phyloP scores from a whole-genome alignment of 1,140 invertebrate species.

The Zaprionus ornatus region DNA sequence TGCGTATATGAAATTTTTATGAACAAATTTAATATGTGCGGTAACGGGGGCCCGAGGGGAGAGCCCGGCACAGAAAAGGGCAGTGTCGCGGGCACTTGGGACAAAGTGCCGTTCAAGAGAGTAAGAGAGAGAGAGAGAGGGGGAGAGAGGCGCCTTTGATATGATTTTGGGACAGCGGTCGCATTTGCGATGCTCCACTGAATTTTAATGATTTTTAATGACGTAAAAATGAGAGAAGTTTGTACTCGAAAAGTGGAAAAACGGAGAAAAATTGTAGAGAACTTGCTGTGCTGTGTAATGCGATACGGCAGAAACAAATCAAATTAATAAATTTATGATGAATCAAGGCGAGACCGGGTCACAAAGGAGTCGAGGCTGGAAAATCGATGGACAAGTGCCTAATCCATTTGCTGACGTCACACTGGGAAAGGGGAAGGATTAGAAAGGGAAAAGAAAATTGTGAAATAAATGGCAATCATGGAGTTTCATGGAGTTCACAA shows the following conservation, averaged over 20 bases:
- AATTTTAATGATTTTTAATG: slow-evolving; percentile 76
- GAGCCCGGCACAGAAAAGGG: background rate
- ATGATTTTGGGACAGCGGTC: slow-evolving; percentile 57
- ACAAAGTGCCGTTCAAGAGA: slow-evolving; percentile 39
- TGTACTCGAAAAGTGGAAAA: slow-evolving; percentile 5
- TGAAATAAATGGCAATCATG: slow-evolving; percentile 46
- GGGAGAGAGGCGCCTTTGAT: slow-evolving; percentile 31
- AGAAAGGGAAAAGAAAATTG: slow-evolving; percentile 15
- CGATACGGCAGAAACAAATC: slow-evolving; percentile 18
- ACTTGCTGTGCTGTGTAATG: background rate
- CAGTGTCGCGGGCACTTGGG: background rate
- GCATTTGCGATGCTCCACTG: slow-evolving; percentile 64
- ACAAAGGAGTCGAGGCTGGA: background rate
- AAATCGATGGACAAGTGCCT: slow-evolving; percentile 66
- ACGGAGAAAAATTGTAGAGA: background rate
- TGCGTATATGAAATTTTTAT: slow-evolving; percentile 57
- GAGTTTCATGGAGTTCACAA: slow-evolving; percentile 36
- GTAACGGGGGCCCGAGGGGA: background rate
- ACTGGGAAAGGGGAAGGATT: background rate
- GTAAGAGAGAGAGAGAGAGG: background rate
- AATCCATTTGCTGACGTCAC: slow-evolving; percentile 58
- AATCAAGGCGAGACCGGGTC: background rate
- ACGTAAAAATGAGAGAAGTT: slow-evolving; percentile 13
- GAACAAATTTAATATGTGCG: slow-evolving; percentile 43
- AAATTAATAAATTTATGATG: slow-evolving; percentile 67